These are phyloP conservation scores for Nothobranchius kuhntae DNA, from an alignment of 2,113 vertebrate genomes.

Conservation along the genomic window DNA sequence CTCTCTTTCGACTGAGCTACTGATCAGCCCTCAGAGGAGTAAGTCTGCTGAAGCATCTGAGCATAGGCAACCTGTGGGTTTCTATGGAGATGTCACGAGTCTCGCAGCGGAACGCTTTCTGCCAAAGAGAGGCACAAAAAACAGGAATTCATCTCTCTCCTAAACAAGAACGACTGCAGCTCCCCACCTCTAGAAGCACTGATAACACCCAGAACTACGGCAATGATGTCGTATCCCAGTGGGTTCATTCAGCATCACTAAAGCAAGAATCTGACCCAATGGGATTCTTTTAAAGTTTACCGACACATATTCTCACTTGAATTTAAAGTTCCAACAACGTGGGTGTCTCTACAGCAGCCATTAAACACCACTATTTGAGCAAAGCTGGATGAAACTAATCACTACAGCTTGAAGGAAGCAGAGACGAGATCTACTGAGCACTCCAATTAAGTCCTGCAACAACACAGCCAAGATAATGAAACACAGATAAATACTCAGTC, in stretches of 20 bases:
- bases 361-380: slow-evolving; percentile 5
- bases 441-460: slow-evolving; percentile 59
- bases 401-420: slow-evolving; percentile 38
- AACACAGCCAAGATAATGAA: slow-evolving; percentile 33
- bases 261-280: neutral
- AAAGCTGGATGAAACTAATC: slow-evolving; percentile 31
- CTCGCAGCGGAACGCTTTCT: slow-evolving; percentile 45
- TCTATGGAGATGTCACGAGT: slow-evolving; percentile 72
- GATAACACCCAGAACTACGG: neutral
- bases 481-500: slow-evolving; percentile 44
- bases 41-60: slow-evolving; percentile 43
- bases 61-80: slow-evolving; percentile 60
- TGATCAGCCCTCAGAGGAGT: slow-evolving; percentile 53
- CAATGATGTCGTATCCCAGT: neutral
- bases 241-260: neutral
- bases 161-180: slow-evolving; percentile 26
- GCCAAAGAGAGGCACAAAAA: slow-evolving; percentile 53
- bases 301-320: neutral
- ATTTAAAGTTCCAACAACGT: neutral
- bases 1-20: slow-evolving; percentile 23
- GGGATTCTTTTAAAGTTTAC: neutral
- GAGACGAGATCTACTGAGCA: slow-evolving; percentile 56
- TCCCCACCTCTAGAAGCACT: slow-evolving; percentile 13
- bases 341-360: neutral
- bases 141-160: slow-evolving; percentile 47